These are phyloP conservation scores for Macaca fascicularis DNA, from an alignment of 2,113 vertebrate species.

Conservation along the genomic window DNA sequence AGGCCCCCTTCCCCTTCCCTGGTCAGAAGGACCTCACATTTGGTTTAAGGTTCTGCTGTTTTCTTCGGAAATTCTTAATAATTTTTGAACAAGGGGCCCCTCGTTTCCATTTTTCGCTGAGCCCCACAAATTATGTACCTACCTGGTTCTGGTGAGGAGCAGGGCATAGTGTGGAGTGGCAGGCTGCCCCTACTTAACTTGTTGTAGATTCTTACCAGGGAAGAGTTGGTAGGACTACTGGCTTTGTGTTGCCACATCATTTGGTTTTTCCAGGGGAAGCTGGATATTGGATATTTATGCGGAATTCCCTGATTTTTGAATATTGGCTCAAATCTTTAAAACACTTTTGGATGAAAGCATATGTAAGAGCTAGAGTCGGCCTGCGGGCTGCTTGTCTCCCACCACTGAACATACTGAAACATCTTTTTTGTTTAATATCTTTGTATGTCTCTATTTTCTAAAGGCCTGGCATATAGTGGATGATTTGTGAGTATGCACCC, in stretches of 20 bases:
- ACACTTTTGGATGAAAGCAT: neutral
- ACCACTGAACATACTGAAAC: neutral
- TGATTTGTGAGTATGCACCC: slow-evolving; percentile 8
- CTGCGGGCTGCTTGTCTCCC: neutral
- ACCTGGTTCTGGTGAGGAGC: neutral
- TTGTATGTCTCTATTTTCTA: neutral
- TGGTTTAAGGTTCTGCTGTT: neutral
- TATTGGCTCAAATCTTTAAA: neutral
- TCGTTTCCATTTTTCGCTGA: neutral
- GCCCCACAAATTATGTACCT: neutral
- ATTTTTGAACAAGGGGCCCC: neutral
- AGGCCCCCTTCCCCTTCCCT: neutral
- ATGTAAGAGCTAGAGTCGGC: neutral
- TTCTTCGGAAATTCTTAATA: neutral
- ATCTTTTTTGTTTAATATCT: slow-evolving; percentile 8
- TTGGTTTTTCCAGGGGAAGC: neutral
- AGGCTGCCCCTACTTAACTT: neutral
- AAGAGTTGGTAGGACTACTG: neutral
- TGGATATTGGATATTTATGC: neutral
- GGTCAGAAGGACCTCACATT: neutral
- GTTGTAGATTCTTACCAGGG: neutral
- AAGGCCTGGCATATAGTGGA: neutral
- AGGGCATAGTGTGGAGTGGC: neutral
- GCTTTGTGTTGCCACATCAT: neutral
- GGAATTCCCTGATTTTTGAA: slow-evolving; percentile 15